A percentile compares a stretch with the other conserved stretches of the same genome.
phyloP scores from a whole-genome alignment of 2,888 invertebrate genomes.

The Machimus rusticus region DNA sequence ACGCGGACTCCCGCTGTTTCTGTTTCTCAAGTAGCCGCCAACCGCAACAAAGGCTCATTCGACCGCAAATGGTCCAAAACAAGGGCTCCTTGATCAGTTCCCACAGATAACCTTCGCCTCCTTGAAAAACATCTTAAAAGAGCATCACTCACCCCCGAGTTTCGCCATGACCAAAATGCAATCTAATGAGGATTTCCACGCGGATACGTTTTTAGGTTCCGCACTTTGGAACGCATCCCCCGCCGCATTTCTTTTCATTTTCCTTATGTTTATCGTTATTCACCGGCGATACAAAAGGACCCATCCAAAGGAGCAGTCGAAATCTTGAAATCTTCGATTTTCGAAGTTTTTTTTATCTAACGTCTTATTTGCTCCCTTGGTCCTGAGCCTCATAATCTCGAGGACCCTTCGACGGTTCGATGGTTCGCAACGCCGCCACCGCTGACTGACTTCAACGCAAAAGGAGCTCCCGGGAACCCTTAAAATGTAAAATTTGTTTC shows the following conservation, averaged over 20 bases:
- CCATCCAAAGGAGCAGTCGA: background rate
- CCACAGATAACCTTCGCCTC: background rate
- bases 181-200: slow-evolving; percentile 37
- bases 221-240: background rate
- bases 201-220: slow-evolving; percentile 4
- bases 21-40: slow-evolving; percentile 23
- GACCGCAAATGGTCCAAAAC: slow-evolving; percentile 23
- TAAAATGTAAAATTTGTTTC: slow-evolving; percentile 38
- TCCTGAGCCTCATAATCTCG: background rate
- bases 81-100: background rate
- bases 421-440: background rate
- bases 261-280: background rate
- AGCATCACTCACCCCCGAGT: slow-evolving; percentile 1
- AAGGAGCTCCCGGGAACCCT: slow-evolving; percentile 53
- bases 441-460: background rate
- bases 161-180: background rate
- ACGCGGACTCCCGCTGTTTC: slow-evolving; percentile 26
- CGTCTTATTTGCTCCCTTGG: background rate
- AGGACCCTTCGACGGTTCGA: background rate
- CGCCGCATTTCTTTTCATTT: slow-evolving; percentile 19
- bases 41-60: slow-evolving; percentile 20
- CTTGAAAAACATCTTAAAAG: background rate
- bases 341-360: background rate
- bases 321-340: background rate
- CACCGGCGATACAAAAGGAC: slow-evolving; percentile 17